Percentiles rank a stretch among this genome's conserved stretches.
Conservation (phyloP, 2,888 invertebrate species). For the Pegoplata infirma region DNA sequence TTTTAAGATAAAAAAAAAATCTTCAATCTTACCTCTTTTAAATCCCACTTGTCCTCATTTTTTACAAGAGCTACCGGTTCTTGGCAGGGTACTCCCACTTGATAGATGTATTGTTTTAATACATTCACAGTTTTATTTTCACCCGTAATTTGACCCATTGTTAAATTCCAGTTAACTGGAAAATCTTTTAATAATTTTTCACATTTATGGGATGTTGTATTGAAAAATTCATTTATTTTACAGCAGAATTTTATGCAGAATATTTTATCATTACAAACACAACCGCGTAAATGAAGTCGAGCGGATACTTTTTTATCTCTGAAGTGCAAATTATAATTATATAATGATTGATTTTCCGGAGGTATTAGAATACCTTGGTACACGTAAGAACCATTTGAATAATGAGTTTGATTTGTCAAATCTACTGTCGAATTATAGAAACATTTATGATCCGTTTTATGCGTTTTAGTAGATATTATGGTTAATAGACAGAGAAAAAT, state of each 20-base stretch:
- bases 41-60: conserved; percentile 65
- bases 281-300: conserved; percentile 68
- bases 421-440: conserved; percentile 66
- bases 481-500: neutral
- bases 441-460: conserved; percentile 43
- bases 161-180: conserved; percentile 23
- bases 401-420: conserved; percentile 62
- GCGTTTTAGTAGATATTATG: neutral
- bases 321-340: conserved; percentile 54
- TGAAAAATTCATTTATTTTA: conserved; percentile 31
- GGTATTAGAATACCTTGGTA: conserved; percentile 67
- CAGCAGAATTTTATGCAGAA: conserved; percentile 70
- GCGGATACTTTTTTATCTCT: conserved; percentile 19
- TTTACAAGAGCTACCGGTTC: conserved; percentile 68
- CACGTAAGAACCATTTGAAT: conserved; percentile 66
- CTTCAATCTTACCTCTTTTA: conserved; percentile 67
- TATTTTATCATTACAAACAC: conserved; percentile 66
- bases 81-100: conserved; percentile 64
- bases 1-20: no score
- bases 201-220: neutral
- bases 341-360: conserved; percentile 55
- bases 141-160: neutral
- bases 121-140: conserved; percentile 2
- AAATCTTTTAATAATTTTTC: conserved; percentile 22
- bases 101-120: conserved; percentile 32